A percentile compares a stretch with the other conserved stretches of the same genome.
phyloP scores from a whole-genome alignment of 2,888 invertebrate species.

The Helleia helle region DNA sequence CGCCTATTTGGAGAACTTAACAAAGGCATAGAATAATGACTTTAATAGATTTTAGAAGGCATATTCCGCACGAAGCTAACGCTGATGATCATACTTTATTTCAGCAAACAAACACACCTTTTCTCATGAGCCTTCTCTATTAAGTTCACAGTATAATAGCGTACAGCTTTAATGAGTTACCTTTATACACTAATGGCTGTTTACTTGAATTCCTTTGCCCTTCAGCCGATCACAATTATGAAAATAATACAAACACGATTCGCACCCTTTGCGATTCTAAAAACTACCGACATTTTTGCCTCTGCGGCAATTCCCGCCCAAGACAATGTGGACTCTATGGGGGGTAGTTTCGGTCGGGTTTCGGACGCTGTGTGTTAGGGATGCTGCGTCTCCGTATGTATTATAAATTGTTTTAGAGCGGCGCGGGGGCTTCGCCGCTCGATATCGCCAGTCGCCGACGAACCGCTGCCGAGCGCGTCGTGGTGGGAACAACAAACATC shows the following conservation, averaged over 20 bases:
- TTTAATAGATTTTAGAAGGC: too few species aligned
- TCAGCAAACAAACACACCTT: too few species aligned
- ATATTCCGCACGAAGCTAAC: too few species aligned
- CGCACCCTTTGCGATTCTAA: slow-evolving; percentile 64
- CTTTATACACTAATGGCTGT: too few species aligned
- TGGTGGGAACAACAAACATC: slow-evolving; percentile 30
- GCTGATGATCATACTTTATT: too few species aligned
- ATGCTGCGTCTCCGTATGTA: slow-evolving; percentile 73
- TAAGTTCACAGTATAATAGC: too few species aligned
- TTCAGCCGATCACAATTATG: slow-evolving; percentile 57
- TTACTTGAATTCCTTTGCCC: too few species aligned
- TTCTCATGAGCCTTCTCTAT: too few species aligned
- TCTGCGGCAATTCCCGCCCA: slow-evolving; percentile 54
- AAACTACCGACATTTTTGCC: slow-evolving; percentile 62
- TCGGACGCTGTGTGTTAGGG: slow-evolving; percentile 35
- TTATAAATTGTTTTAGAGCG: slow-evolving; percentile 73
- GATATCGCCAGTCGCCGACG: slow-evolving; percentile 59
- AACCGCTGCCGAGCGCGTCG: slow-evolving; percentile 36
- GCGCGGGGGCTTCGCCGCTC: slow-evolving; percentile 59
- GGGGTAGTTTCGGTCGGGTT: slow-evolving; percentile 31
- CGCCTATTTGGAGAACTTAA: too few species aligned
- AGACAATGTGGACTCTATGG: slow-evolving; percentile 25
- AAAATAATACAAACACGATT: slow-evolving; percentile 49
- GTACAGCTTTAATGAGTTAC: too few species aligned
- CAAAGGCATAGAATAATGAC: too few species aligned